Evolutionary conservation across 2,888 invertebrate genomes (phyloP).

Genomic region (Hemistola chrysoprasaria): DNA sequence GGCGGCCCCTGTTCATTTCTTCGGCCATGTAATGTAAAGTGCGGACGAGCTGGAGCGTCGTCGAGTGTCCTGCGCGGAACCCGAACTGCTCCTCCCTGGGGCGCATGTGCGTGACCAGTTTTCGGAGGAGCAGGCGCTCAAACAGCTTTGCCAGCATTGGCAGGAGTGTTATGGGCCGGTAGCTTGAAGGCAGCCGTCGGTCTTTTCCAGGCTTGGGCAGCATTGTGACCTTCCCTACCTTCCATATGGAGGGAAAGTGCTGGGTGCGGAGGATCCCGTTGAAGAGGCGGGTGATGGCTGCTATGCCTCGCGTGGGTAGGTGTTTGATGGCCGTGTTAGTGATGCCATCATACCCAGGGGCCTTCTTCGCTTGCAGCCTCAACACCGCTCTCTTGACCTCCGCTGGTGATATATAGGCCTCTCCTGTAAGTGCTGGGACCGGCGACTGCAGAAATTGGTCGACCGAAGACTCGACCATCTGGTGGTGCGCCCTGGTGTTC

Average conservation of each 20-base stretch:
- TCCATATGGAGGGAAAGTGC: conserved; percentile 21
- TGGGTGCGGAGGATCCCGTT: conserved; percentile 12
- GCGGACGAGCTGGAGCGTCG: too few relatives aligned
- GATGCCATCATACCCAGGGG: conserved; percentile 5
- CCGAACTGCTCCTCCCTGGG: too few relatives aligned
- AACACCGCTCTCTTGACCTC: not conserved
- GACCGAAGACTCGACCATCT: not conserved
- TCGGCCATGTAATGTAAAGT: too few relatives aligned
- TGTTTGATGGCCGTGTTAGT: not conserved
- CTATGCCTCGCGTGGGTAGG: not conserved
- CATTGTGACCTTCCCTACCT: conserved; percentile 18
- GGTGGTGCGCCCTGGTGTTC: not conserved
- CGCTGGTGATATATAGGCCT: not conserved
- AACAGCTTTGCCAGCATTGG: too few relatives aligned
- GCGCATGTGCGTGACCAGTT: too few relatives aligned
- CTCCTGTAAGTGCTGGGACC: not conserved
- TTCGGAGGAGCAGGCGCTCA: too few relatives aligned
- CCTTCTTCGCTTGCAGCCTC: not conserved
- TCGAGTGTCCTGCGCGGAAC: too few relatives aligned
- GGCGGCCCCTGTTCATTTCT: conserved; percentile 17
- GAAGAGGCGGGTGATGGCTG: conserved; percentile 1
- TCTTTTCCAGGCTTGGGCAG: too few relatives aligned
- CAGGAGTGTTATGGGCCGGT: too few relatives aligned
- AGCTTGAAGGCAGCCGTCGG: too few relatives aligned
- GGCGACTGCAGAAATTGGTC: not conserved